Evolutionary conservation across 2,888 invertebrate species (phyloP).

Genomic region (Dolichomitus sp.): DNA sequence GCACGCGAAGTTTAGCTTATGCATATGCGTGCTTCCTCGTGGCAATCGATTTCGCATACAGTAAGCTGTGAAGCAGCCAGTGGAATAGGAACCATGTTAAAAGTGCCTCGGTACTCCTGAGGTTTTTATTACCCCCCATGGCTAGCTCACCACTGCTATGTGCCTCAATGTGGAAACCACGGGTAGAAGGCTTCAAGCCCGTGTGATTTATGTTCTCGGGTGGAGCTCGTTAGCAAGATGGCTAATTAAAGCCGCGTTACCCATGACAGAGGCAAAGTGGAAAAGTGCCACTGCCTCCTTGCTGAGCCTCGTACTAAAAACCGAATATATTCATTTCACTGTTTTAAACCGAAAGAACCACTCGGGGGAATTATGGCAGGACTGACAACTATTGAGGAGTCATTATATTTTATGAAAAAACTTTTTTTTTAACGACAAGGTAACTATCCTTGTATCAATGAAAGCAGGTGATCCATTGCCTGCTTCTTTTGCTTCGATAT

Average conservation of each 20-base stretch:
- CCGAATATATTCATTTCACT: slow-evolving; percentile 12
- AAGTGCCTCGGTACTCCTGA: slow-evolving; percentile 28
- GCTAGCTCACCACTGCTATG: slow-evolving; percentile 21
- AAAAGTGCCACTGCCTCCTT: slow-evolving; percentile 70
- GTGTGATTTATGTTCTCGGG: slow-evolving; percentile 78
- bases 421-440: too few relatives aligned
- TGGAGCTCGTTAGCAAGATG: slow-evolving; percentile 76
- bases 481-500: too few relatives aligned
- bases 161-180: slow-evolving; percentile 23
- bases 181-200: slow-evolving; percentile 69
- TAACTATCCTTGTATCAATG: too few relatives aligned
- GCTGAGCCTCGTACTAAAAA: slow-evolving; percentile 3
- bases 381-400: neutral
- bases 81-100: slow-evolving; percentile 30
- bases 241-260: slow-evolving; percentile 77
- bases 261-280: slow-evolving; percentile 70
- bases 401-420: too few relatives aligned
- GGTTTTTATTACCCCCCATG: slow-evolving; percentile 53
- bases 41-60: slow-evolving; percentile 29
- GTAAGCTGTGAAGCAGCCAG: neutral
- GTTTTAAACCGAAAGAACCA: slow-evolving; percentile 3
- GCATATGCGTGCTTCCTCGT: slow-evolving; percentile 39
- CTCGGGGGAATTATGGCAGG: neutral
- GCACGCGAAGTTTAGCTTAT: slow-evolving; percentile 31
- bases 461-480: too few relatives aligned